A percentile compares a stretch with the other conserved stretches of the same genome.
Conservation (phyloP, 2,797 vertebrate genomes). For the Sciurus carolinensis region DNA sequence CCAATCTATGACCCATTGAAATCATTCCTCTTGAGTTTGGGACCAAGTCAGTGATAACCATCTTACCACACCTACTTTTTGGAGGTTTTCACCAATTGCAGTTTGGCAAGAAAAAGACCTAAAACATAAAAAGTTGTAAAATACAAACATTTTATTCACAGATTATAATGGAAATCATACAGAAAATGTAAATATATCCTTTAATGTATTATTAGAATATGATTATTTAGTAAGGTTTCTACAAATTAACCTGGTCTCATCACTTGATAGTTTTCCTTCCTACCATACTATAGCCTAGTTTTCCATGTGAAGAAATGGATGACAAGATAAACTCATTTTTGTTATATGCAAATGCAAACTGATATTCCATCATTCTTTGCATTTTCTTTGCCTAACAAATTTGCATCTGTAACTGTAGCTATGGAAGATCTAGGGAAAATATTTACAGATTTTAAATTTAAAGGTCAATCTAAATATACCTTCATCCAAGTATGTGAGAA, state of each 20-base stretch:
- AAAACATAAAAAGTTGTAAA: neutral
- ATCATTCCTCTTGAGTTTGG: neutral
- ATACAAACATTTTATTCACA: neutral
- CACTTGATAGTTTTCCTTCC: neutral
- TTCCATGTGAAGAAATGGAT: neutral
- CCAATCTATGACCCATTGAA: neutral
- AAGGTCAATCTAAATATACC: neutral
- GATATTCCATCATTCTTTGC: neutral
- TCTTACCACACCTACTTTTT: neutral
- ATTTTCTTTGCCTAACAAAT: slow-evolving; percentile 56
- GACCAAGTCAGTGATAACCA: slow-evolving; percentile 1
- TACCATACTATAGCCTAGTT: neutral
- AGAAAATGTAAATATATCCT: neutral
- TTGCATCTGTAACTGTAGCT: neutral
- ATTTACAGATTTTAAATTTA: neutral
- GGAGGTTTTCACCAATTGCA: neutral
- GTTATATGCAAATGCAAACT: neutral
- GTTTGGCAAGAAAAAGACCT: neutral
- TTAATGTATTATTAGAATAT: neutral
- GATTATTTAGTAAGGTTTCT: neutral
- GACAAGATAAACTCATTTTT: neutral
- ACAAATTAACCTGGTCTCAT: neutral
- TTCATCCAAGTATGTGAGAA: neutral
- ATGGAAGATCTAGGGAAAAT: neutral
- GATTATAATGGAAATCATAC: neutral